Evolutionary conservation across 92 coral and sea anemone species (phyloP).

Genomic region (Bergia sp.): DNA sequence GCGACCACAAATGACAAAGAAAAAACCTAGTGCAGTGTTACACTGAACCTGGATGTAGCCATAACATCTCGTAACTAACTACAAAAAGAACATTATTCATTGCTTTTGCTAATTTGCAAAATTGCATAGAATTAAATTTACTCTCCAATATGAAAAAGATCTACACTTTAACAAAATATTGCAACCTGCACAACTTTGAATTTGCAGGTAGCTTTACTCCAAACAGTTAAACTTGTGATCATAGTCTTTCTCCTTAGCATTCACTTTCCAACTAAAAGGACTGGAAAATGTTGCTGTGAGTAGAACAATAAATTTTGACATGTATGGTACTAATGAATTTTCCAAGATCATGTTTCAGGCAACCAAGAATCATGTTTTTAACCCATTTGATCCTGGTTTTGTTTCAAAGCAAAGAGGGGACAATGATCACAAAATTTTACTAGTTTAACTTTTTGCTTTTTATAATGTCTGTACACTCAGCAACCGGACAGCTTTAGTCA

Average conservation of each 20-base stretch:
- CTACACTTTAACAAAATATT: background rate
- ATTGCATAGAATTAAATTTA: background rate
- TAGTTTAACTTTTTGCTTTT: background rate
- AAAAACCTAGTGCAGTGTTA: background rate
- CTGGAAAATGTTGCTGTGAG: background rate
- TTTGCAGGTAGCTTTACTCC: background rate
- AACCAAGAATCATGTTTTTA: no score
- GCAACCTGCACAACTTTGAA: background rate
- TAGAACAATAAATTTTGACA: no score
- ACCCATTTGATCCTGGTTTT: background rate
- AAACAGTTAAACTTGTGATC: background rate
- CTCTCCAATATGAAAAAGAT: background rate
- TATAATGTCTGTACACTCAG: background rate
- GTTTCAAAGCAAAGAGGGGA: background rate
- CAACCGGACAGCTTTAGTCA: background rate
- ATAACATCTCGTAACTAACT: background rate
- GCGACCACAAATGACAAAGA: background rate
- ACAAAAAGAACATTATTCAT: background rate
- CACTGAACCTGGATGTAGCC: background rate
- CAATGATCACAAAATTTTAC: background rate
- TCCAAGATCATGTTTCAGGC: no score
- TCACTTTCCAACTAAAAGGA: background rate
- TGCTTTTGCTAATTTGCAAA: background rate
- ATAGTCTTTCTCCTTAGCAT: background rate
- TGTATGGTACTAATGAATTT: no score